These are phyloP conservation scores for Mola mola DNA, from an alignment of 2,113 vertebrate genomes.

Conservation along the genomic window DNA sequence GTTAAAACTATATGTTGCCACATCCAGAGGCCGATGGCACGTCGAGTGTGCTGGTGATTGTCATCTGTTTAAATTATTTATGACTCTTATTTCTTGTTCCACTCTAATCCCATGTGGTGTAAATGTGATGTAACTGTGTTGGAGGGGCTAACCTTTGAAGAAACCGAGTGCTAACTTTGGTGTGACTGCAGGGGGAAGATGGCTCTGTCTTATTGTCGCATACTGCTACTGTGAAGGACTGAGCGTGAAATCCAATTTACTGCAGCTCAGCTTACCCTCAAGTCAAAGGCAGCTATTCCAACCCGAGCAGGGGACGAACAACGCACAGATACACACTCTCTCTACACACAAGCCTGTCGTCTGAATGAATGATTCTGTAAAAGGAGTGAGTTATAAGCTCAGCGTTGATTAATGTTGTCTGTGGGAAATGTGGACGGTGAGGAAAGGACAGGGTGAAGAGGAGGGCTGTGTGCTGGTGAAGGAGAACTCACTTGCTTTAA, in stretches of 20 bases:
- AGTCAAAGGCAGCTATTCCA: conserved; percentile 69
- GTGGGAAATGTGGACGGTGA: conserved; percentile 39
- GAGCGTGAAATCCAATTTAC: conserved; percentile 79
- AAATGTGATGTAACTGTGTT: conserved; percentile 20
- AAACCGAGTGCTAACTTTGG: conserved; percentile 51
- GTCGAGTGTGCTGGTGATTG: conserved; percentile 19
- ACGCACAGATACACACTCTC: conserved; percentile 37
- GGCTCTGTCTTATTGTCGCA: conserved; percentile 63
- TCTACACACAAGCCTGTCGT: no score
- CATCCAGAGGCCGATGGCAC: no score
- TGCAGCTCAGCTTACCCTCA: conserved; percentile 72
- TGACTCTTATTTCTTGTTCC: conserved; percentile 3
- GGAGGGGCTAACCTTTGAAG: conserved; percentile 42
- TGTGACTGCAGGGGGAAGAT: conserved; percentile 45
- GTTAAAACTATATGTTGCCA: conserved; percentile 21
- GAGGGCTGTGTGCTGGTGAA: conserved; percentile 35
- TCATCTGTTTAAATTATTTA: conserved; percentile 25
- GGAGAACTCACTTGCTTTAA: conserved; percentile 68
- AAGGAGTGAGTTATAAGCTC: conserved; percentile 33
- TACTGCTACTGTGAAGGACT: conserved; percentile 69
- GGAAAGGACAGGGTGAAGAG: conserved; percentile 24
- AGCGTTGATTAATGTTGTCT: conserved; percentile 45
- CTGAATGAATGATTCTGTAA: conserved; percentile 42
- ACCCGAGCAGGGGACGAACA: conserved; percentile 46
- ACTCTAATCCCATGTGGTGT: not conserved